phyloP scores from a whole-genome alignment of 2,888 invertebrate species.

The Hirtodrosophila cameraria region DNA sequence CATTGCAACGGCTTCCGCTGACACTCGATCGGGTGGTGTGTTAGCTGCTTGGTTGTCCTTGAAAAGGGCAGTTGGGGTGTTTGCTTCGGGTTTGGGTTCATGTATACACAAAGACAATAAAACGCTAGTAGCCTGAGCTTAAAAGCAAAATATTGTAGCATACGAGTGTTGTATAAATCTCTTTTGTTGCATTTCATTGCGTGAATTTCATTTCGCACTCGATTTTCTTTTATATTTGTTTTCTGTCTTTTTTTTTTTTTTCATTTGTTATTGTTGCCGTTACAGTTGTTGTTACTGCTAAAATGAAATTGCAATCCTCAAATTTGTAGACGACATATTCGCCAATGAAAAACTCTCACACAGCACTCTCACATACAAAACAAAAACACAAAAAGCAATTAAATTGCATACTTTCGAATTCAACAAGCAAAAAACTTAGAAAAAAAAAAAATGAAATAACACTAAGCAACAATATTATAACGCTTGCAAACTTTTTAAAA shows the following conservation, averaged over 20 bases:
- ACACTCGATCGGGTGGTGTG: slow-evolving; percentile 49
- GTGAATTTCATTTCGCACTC: slow-evolving; percentile 58
- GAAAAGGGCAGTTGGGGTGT: not conserved
- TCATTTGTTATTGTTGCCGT: slow-evolving; percentile 22
- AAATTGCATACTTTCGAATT: slow-evolving; percentile 70
- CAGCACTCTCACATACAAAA: slow-evolving; percentile 42
- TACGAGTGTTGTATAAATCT: slow-evolving; percentile 38
- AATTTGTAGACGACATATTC: slow-evolving; percentile 63
- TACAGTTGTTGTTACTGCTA: slow-evolving; percentile 15
- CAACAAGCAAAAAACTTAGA: slow-evolving; percentile 33
- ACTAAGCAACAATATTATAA: slow-evolving; percentile 56
- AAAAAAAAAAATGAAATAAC: not conserved
- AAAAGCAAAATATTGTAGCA: slow-evolving; percentile 81
- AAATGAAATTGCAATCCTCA: slow-evolving; percentile 48
- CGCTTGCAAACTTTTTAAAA: slow-evolving; percentile 32
- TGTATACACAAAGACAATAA: slow-evolving; percentile 53
- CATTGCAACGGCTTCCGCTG: slow-evolving; percentile 70
- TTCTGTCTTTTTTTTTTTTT: too few species aligned
- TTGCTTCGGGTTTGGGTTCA: not conserved
- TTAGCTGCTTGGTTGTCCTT: slow-evolving; percentile 38
- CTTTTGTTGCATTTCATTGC: slow-evolving; percentile 37
- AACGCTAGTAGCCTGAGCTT: slow-evolving; percentile 57
- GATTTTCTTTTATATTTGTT: slow-evolving; percentile 31
- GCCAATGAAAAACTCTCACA: slow-evolving; percentile 37
- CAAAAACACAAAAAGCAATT: slow-evolving; percentile 72